Conservation (phyloP, 2,888 invertebrate genomes). For the Lepidochrysops patricia region DNA sequence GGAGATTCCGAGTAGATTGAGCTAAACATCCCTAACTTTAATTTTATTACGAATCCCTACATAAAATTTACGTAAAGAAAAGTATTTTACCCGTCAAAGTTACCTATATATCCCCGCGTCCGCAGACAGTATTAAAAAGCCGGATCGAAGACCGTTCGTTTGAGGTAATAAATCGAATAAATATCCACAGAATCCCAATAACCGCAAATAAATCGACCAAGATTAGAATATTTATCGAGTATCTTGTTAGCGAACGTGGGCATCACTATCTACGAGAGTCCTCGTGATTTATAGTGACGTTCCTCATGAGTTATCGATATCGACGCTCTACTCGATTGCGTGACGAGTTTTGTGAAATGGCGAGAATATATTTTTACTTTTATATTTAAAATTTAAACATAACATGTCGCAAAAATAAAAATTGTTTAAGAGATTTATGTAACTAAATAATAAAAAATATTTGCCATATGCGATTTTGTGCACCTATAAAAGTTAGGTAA, state of each 20-base stretch:
- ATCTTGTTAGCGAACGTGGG: constrained; percentile 56
- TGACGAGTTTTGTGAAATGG: constrained; percentile 35
- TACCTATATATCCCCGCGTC: not conserved
- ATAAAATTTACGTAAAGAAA: not conserved
- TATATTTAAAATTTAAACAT: not conserved
- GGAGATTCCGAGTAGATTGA: not conserved
- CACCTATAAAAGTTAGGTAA: too few relatives aligned
- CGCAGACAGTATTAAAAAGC: not conserved
- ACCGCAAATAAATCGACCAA: constrained; percentile 38
- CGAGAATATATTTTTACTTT: constrained; percentile 32
- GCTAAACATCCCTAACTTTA: not conserved
- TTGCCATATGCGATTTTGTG: not conserved
- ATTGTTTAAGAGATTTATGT: too few relatives aligned
- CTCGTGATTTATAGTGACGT: constrained; percentile 67
- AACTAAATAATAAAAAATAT: too few relatives aligned
- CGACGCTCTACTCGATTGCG: constrained; percentile 35
- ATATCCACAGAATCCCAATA: constrained; percentile 14
- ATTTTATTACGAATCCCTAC: not conserved
- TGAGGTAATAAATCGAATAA: constrained; percentile 13
- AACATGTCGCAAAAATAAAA: too few relatives aligned
- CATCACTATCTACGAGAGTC: constrained; percentile 63
- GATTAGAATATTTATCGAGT: constrained; percentile 59
- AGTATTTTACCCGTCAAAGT: not conserved
- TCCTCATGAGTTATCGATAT: constrained; percentile 63
- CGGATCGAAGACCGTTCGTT: not conserved